Evolutionary conservation across 2,888 invertebrate genomes (phyloP), one percentile per base, ranked within the genome.

Genomic region (Helicoverpa assulta): DNA sequence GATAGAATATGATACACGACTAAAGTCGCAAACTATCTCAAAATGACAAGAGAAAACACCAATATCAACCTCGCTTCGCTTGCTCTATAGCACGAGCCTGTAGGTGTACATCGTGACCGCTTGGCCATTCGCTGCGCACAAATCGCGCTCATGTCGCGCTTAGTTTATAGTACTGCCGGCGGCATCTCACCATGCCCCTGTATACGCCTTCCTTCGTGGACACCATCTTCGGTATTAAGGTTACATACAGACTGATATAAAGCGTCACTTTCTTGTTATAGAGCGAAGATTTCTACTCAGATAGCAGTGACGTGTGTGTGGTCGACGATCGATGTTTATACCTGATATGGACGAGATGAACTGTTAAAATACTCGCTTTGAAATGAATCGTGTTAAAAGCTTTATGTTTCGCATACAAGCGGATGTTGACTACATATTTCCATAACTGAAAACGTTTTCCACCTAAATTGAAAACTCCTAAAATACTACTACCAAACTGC

Each of bases 161-260:
- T 83, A 80, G 67, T 90, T 90, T 91, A 90, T 88, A 85, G 82
- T 79, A 83, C 86, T 81, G 88, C 90, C 88, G 81, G 83, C 82
- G 89, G 91, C 88, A 78, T 75, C 85, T 84, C 86, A 83, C 82
- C 84, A 82, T 89, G 88, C 89, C 87, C 85, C 86, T 83, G 86
- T 80, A 77, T 88, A 88, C 88, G 88, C 88, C 89, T 85, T 76
- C 73, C 71, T 83, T 88, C 89, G 89, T 90, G 89, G 86, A 77
- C 83, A 81, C 91, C 91, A 82, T 91, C 89, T 91, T 89, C 82
- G 90, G 91, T 84, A 83, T 80, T 86, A 86, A 89, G 88, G 77
- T 88, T 88, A 89, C 87, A 88, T 81, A 71, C 60, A 76, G 73
- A 76, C 80, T 81, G 75, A 74, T 69, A 80, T 80, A 82, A 76